A percentile compares a stretch with the other conserved stretches of the same genome.
Evolutionary conservation across 2,888 invertebrate species (phyloP).

Genomic region (Acanthosoma haemorrhoidale): DNA sequence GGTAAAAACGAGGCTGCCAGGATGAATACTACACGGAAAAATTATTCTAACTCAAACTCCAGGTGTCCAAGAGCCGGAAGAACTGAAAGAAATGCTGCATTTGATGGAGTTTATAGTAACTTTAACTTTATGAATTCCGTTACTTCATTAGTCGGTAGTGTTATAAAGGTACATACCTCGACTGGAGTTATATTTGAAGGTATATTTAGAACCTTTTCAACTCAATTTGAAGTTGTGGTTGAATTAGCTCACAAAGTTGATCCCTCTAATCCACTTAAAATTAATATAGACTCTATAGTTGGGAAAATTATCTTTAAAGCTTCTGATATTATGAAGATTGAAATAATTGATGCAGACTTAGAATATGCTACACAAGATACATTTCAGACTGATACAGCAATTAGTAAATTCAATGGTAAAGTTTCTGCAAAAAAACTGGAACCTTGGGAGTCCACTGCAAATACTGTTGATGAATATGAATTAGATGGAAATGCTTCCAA

Average conservation of each 20-base stretch:
- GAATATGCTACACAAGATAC: conserved; percentile 67
- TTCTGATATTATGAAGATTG: not conserved
- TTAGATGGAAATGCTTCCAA: conserved; percentile 73
- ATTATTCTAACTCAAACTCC: conserved; percentile 70
- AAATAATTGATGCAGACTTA: conserved; percentile 59
- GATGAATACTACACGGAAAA: conserved; percentile 74
- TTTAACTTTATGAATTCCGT: conserved; percentile 84
- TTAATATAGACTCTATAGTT: conserved; percentile 63
- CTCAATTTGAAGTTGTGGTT: conserved; percentile 80
- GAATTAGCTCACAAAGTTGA: conserved; percentile 81
- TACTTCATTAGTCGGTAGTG: conserved; percentile 76
- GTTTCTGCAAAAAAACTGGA: conserved; percentile 75
- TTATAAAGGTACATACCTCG: conserved; percentile 70
- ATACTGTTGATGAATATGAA: conserved; percentile 60
- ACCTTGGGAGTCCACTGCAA: conserved; percentile 72
- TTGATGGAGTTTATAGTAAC: conserved; percentile 85
- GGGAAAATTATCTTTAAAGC: conserved; percentile 50
- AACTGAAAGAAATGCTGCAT: conserved; percentile 56
- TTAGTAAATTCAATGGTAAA: conserved; percentile 76
- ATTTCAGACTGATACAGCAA: conserved; percentile 47
- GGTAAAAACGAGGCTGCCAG: conserved; percentile 55
- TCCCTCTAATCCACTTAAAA: conserved; percentile 53
- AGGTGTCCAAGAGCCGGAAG: conserved; percentile 62
- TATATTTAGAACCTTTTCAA: conserved; percentile 81
- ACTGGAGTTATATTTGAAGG: conserved; percentile 85